Evolutionary conservation across 2,113 vertebrate species (phyloP).

Genomic region (Hippoglossus stenolepis): DNA sequence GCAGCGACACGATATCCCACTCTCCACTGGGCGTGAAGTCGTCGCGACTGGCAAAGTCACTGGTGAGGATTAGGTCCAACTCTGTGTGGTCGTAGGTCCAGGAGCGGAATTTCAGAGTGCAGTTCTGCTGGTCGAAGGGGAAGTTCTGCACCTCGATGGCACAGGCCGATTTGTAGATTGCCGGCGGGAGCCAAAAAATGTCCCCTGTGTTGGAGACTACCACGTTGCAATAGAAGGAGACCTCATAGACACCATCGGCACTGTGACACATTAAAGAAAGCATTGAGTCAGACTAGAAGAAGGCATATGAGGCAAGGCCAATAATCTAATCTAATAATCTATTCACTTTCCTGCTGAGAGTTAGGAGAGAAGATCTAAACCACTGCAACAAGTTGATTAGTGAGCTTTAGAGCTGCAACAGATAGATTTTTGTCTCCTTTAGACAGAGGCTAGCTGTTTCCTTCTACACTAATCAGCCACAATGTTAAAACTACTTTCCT

Average conservation of each 20-base stretch:
- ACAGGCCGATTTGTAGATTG: slow-evolving; percentile 88
- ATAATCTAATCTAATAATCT: neutral
- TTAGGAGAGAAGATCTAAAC: no score
- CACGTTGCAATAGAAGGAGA: slow-evolving; percentile 86
- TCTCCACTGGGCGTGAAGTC: slow-evolving; percentile 87
- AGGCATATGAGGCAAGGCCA: neutral
- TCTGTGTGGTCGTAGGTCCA: slow-evolving; percentile 88
- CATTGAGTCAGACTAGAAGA: neutral
- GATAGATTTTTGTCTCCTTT: no score
- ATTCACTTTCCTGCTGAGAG: neutral
- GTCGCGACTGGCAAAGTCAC: slow-evolving; percentile 84
- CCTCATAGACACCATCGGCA: slow-evolving; percentile 86
- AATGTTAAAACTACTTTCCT: no score
- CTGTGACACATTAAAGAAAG: slow-evolving; percentile 47
- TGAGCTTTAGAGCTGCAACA: no score
- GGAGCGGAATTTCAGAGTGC: slow-evolving; percentile 86
- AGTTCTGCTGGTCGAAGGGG: slow-evolving; percentile 88
- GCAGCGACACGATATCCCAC: slow-evolving; percentile 87
- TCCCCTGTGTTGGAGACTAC: slow-evolving; percentile 84
- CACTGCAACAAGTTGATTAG: no score
- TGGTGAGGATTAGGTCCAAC: slow-evolving; percentile 82
- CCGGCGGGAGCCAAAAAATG: slow-evolving; percentile 86
- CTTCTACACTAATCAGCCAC: no score
- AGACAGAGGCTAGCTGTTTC: no score
- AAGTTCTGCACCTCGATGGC: slow-evolving; percentile 87